Evolutionary conservation across 2,888 invertebrate species (phyloP).

Genomic region (Amblyteles armatorius): DNA sequence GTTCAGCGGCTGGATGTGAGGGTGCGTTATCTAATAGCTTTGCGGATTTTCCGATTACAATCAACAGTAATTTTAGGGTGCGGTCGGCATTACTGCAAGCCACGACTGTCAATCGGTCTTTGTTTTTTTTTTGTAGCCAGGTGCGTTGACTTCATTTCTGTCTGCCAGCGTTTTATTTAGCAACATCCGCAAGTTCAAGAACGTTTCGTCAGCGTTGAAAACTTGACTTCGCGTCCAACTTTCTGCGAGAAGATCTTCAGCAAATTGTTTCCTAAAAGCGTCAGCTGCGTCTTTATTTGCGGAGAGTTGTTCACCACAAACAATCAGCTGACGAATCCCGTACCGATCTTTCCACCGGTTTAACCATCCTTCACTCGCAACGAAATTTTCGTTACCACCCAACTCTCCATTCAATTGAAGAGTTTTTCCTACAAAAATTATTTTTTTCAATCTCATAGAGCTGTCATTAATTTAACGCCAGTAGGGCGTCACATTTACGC

Average conservation of each 20-base stretch:
- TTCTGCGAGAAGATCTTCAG: constrained; percentile 61
- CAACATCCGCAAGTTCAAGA: constrained; percentile 72
- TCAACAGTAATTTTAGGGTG: constrained; percentile 69
- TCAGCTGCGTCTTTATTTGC: constrained; percentile 36
- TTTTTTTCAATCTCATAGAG: too few species aligned
- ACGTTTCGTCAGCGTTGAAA: constrained; percentile 74
- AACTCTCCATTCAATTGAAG: not conserved
- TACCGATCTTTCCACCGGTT: constrained; percentile 11
- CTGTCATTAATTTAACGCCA: too few species aligned
- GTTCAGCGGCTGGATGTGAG: constrained; percentile 63
- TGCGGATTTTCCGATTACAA: constrained; percentile 73
- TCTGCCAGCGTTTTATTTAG: constrained; percentile 70
- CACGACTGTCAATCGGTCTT: constrained; percentile 73
- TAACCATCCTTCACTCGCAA: constrained; percentile 19
- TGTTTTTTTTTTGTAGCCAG: constrained; percentile 71
- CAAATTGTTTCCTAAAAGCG: not conserved
- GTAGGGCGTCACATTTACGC: too few species aligned
- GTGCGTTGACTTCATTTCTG: constrained; percentile 68
- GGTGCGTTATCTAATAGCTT: constrained; percentile 72
- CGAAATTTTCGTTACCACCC: not conserved
- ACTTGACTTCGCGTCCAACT: constrained; percentile 66
- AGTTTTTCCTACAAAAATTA: not conserved
- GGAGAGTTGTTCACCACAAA: constrained; percentile 27
- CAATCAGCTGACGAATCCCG: constrained; percentile 5
- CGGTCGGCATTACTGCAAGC: constrained; percentile 73